These are phyloP conservation scores for Netelia fuscicornis DNA, from an alignment of 2,888 invertebrate genomes.

Conservation along the genomic window DNA sequence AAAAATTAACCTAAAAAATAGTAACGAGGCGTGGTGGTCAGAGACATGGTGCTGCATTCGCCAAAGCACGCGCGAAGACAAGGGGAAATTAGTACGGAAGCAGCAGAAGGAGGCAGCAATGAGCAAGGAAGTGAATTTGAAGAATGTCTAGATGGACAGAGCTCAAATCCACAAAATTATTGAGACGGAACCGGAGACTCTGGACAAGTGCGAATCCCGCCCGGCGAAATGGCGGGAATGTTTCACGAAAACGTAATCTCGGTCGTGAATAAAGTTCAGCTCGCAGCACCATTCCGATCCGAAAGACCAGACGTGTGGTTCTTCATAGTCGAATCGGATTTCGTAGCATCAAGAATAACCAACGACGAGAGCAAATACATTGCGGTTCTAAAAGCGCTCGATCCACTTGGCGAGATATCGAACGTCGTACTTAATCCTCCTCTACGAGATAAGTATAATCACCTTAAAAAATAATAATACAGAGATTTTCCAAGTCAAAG, in stretches of 20 bases:
- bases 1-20: not conserved
- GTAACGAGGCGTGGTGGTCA: not conserved
- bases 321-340: constrained; percentile 24
- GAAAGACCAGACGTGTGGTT: constrained; percentile 35
- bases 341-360: not conserved
- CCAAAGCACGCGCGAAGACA: no score
- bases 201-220: not conserved
- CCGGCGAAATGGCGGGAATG: not conserved
- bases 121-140: no score
- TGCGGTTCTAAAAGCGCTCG: constrained; percentile 19
- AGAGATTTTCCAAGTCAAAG: constrained; percentile 32
- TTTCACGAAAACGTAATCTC: not conserved
- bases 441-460: constrained; percentile 1
- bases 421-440: constrained; percentile 43
- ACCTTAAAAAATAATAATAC: constrained; percentile 17
- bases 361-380: constrained; percentile 32
- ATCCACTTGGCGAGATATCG: constrained; percentile 15
- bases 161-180: no score
- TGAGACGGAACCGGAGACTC: not conserved
- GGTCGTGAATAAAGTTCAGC: not conserved
- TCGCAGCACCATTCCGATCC: not conserved
- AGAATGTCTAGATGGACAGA: no score
- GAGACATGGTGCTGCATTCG: not conserved
- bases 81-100: no score
- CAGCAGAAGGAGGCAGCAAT: no score